A percentile compares a stretch with the other conserved stretches of the same genome.
phyloP scores from a whole-genome alignment of 2,113 vertebrate species.

The Tragelaphus strepsiceros region DNA sequence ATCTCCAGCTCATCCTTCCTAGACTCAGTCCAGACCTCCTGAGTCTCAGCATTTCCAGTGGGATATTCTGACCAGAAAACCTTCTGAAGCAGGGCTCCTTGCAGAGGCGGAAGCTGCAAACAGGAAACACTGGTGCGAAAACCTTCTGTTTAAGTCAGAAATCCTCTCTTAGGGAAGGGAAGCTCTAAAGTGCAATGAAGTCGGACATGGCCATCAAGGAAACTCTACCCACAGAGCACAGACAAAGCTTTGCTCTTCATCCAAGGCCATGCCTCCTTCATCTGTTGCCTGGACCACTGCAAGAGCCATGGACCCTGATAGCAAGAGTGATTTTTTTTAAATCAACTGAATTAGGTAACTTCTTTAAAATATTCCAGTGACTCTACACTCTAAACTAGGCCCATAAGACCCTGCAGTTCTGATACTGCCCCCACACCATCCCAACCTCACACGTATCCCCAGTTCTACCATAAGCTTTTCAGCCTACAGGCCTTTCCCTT shows the following conservation, averaged over 20 bases:
- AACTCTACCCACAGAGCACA: not conserved
- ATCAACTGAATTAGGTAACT: not conserved
- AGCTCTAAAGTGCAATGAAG: no score
- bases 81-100: not conserved
- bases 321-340: not conserved
- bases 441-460: not conserved
- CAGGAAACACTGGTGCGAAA: not conserved
- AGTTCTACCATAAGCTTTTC: not conserved
- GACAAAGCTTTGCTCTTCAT: not conserved
- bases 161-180: not conserved
- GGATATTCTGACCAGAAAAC: not conserved
- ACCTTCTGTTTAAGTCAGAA: not conserved
- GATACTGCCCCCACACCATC: fast-evolving
- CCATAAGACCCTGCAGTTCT: fast-evolving
- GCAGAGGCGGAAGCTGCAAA: not conserved
- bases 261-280: not conserved
- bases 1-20: not conserved
- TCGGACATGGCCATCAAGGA: not conserved
- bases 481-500: not conserved
- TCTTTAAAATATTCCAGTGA: not conserved
- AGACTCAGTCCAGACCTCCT: not conserved
- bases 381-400: not conserved
- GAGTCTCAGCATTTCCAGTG: not conserved
- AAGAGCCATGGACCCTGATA: not conserved
- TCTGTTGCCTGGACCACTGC: not conserved